These are phyloP conservation scores for Pipra filicauda DNA, from an alignment of 2,113 vertebrate genomes.

Conservation along the genomic window DNA sequence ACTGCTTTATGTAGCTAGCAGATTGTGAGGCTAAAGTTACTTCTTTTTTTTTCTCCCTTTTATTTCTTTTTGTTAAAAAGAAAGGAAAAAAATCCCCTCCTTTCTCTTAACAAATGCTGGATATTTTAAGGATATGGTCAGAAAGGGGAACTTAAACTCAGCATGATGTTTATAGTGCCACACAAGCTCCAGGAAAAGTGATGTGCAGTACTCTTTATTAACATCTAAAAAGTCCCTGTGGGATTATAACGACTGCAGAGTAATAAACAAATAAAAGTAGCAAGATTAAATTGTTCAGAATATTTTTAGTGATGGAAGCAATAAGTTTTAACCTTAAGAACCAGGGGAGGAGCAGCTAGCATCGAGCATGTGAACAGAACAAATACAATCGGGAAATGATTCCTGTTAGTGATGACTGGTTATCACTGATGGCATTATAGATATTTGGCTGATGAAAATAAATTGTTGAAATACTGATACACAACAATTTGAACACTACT, in stretches of 20 bases:
- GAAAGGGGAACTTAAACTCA: slow-evolving; percentile 54
- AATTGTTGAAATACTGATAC: neutral
- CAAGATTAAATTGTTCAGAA: slow-evolving; percentile 41
- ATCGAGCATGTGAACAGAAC: neutral
- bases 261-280: slow-evolving; percentile 52
- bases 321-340: slow-evolving; percentile 4
- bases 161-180: slow-evolving; percentile 56
- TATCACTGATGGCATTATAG: neutral
- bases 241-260: slow-evolving; percentile 22
- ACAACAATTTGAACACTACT: neutral
- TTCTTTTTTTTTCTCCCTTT: neutral
- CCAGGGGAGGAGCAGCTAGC: neutral
- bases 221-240: neutral
- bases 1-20: slow-evolving; percentile 68
- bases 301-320: neutral
- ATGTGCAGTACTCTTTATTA: slow-evolving; percentile 29
- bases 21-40: slow-evolving; percentile 63
- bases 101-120: slow-evolving; percentile 41
- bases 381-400: neutral
- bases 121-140: slow-evolving; percentile 46
- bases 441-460: neutral
- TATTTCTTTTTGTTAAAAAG: slow-evolving; percentile 30
- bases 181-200: slow-evolving; percentile 50
- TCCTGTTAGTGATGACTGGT: neutral
- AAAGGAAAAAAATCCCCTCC: neutral